These are phyloP conservation scores for Drosophila truncata DNA, from an alignment of 1,140 invertebrate genomes.

Conservation along the genomic window DNA sequence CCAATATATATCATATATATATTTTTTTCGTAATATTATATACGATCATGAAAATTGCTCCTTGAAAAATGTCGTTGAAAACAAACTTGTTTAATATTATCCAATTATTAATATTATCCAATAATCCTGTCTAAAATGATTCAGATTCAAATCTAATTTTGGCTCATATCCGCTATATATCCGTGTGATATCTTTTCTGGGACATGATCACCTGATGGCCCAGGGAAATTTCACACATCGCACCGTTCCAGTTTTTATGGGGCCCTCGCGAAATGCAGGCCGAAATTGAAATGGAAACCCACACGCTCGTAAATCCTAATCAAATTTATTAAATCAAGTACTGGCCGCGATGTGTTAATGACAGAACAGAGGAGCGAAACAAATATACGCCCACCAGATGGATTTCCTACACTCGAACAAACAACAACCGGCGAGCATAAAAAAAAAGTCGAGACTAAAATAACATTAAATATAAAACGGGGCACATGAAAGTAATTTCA, in stretches of 20 bases:
- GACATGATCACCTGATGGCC: slow-evolving; percentile 30
- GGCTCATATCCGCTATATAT: background rate
- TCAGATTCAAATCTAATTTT: background rate
- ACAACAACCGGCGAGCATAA: slow-evolving; percentile 31
- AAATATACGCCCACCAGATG: slow-evolving; percentile 54
- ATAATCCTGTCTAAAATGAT: background rate
- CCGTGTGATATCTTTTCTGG: slow-evolving; percentile 5
- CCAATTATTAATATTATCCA: too few relatives aligned
- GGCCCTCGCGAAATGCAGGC: slow-evolving; percentile 15
- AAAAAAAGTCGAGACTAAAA: slow-evolving; percentile 11
- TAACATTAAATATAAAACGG: slow-evolving; percentile 17
- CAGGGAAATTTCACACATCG: slow-evolving; percentile 5
- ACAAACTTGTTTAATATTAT: background rate
- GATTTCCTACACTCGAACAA: slow-evolving; percentile 31
- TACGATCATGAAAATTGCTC: background rate
- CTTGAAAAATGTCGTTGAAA: background rate
- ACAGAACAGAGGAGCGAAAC: slow-evolving; percentile 45
- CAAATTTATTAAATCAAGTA: slow-evolving; percentile 82
- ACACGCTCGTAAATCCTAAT: slow-evolving; percentile 75
- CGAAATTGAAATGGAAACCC: too few relatives aligned
- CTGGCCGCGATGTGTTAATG: slow-evolving; percentile 60
- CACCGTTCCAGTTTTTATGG: slow-evolving; percentile 10
- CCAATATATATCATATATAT: background rate
- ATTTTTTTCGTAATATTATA: too few relatives aligned
- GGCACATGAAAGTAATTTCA: slow-evolving; percentile 37